A percentile compares a stretch with the other conserved stretches of the same genome.
Evolutionary conservation across 2,113 vertebrate genomes (phyloP).

Genomic region (Pica pica): DNA sequence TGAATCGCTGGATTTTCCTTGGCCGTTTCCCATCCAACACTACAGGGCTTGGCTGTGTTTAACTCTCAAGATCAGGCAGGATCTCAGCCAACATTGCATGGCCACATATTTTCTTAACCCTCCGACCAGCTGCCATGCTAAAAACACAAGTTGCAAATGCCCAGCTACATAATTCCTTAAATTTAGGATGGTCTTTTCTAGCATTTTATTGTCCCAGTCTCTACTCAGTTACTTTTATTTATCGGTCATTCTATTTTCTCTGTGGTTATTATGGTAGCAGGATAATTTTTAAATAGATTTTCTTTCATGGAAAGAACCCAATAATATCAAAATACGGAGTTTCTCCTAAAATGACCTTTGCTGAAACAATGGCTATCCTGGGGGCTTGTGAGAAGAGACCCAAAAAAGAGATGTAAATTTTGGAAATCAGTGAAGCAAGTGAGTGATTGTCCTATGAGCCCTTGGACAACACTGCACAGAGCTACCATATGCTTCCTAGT

Average conservation of each 20-base stretch:
- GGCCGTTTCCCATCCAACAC: slow-evolving; percentile 34
- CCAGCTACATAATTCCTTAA: background rate
- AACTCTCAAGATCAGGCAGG: slow-evolving; percentile 29
- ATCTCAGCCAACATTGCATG: slow-evolving; percentile 44
- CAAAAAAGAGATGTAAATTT: background rate
- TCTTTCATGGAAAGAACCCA: background rate
- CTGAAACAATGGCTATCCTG: background rate
- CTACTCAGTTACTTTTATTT: background rate
- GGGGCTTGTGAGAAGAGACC: background rate
- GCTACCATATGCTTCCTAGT: slow-evolving; percentile 57
- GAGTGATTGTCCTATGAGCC: background rate
- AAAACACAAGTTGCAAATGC: slow-evolving; percentile 6
- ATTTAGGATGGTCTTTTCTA: background rate
- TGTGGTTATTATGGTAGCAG: background rate
- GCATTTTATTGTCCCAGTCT: background rate
- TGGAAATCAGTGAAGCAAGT: slow-evolving; percentile 25
- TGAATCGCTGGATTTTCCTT: slow-evolving; percentile 60
- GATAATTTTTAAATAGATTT: background rate
- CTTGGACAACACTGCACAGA: slow-evolving; percentile 22
- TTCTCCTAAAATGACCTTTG: background rate
- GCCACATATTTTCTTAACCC: slow-evolving; percentile 54
- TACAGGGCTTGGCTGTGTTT: slow-evolving; percentile 50
- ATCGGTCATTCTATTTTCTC: background rate
- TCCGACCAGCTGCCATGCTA: slow-evolving; percentile 17
- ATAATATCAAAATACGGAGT: background rate